Evolutionary conservation across 1,140 invertebrate genomes (phyloP), one percentile per base, ranked within the genome.

Genomic region (Drosophila littoralis): DNA sequence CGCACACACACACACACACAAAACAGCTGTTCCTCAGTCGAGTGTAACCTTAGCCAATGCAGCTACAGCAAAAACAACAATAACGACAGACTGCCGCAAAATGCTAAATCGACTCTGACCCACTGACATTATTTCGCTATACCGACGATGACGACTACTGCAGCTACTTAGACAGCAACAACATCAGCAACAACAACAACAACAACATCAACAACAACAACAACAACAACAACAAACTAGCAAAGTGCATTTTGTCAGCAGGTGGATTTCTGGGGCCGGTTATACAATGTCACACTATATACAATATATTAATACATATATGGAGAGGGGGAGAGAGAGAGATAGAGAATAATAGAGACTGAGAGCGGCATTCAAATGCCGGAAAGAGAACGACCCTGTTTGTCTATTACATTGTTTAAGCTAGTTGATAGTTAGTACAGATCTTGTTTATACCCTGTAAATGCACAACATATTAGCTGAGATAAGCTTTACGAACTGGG

Each of bases 91-190:
- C 22, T 70, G 59, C 67, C 50, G 64, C 75, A 64, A 84, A 84
- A 84, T 86, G 81, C 82, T 84, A 86, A 85, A 85, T 86, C 82
- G 82, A 85, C 82, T 86, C 82, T 85, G 82, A 85, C 82, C 82
- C 82, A 85, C 82, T 85, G 82, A 85, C 82, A 85, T 79, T 85
- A 88, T 85, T 85, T 86, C 69, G 42, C 64, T 65, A 66, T 66
- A 72, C 43, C 69, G 60, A 64, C 68, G 46, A 51, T 52, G 50
- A 35, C 32, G 32, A 35, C n/a, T n/a, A 52, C 48, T 33, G 32
- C 61, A 17, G n/a, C 81, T 59, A 61, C 66, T 59, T 70, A 71
- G 61, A 80, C 77, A 48, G 35, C 43, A 51, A 43, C 40, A 42
- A 42, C 38, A 40, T 8, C 46, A 32, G 10, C 35, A 13, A 43